Evolutionary conservation across 2,797 vertebrate species (phyloP), one percentile per base, ranked within the genome.

Genomic region (Phyllotis vaccarum): DNA sequence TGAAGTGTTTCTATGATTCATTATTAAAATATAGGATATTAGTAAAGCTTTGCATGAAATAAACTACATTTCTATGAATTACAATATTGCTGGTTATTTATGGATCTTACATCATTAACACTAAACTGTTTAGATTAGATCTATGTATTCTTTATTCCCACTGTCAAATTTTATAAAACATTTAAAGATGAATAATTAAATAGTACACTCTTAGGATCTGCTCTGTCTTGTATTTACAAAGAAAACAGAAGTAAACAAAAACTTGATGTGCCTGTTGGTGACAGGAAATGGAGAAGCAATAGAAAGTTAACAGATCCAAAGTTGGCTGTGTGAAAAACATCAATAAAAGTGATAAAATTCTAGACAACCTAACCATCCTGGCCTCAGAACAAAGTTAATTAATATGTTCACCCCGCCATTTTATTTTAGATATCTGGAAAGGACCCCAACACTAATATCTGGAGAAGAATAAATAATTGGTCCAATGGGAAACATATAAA

Each of bases 41-140:
- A 86, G n/a, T 75, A 91, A 92, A 92, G 94, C 94, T 96, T 97
- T 97, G 98, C 98, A 98, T 98, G 98, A 98, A 98, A 98, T 98
- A 98, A 99, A 99, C 72, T 95, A 96, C 0, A 97, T 98, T 98
- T 98, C 96, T 98, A 90, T 91, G 97, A 89, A 37, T 93, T 97
- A 92, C 11, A 95, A 75, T 86, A 89, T 95, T 97, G 40, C 68
- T 94, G 27, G 92, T 94, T 91, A 86, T 93, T 95, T 95, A 19
- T 96, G 76, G 14, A 27, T 88, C 97, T 90, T 79, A 49, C 29
- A 76, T 95, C 21, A 74, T 90, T 80, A 68, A 92, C 34, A 70
- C 92, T 86, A 93, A 92, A 46, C 22, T 70, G 17, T 95, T 93
- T 29, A 80, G 83, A 70, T 19, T 82, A 92, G n/a, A 86, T 43